A percentile compares a stretch with the other conserved stretches of the same genome.
phyloP scores from a whole-genome alignment of 1,140 invertebrate genomes.

The Rhyzopertha dominica region DNA sequence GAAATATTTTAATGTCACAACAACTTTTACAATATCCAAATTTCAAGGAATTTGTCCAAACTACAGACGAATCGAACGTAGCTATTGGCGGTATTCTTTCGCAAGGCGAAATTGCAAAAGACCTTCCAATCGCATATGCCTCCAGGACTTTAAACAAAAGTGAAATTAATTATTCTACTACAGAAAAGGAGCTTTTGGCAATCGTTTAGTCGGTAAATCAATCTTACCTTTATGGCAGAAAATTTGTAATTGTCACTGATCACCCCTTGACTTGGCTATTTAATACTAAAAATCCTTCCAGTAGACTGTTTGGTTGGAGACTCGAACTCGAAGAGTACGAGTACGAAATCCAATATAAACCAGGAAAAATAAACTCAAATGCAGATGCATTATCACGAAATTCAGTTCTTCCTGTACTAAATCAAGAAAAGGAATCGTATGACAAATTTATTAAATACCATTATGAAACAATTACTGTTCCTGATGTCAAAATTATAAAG shows the following conservation, averaged over 20 bases:
- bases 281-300: slow-evolving; percentile 43
- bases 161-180: slow-evolving; percentile 35
- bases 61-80: slow-evolving; percentile 39
- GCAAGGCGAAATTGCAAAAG: slow-evolving; percentile 26
- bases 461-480: slow-evolving; percentile 27
- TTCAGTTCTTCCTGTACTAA: slow-evolving; percentile 4
- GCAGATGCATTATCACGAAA: slow-evolving; percentile 42
- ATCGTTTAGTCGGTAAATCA: slow-evolving; percentile 47
- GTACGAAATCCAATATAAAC: slow-evolving; percentile 47
- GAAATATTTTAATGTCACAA: slow-evolving; percentile 40
- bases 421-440: slow-evolving; percentile 18
- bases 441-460: slow-evolving; percentile 35
- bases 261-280: slow-evolving; percentile 48
- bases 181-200: slow-evolving; percentile 50
- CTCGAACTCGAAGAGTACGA: slow-evolving; percentile 45
- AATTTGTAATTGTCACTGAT: slow-evolving; percentile 48
- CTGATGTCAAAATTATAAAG: slow-evolving; percentile 22
- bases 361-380: slow-evolving; percentile 41
- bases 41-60: slow-evolving; percentile 38
- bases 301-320: slow-evolving; percentile 47
- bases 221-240: slow-evolving; percentile 42
- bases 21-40: slow-evolving; percentile 42
- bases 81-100: slow-evolving; percentile 38
- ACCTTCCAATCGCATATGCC: slow-evolving; percentile 32
- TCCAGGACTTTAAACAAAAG: slow-evolving; percentile 25